Percentiles rank a stretch among this genome's conserved stretches.
These are phyloP conservation scores for Glaucopsyche alexis DNA, from an alignment of 2,888 invertebrate genomes.

Conservation along the genomic window DNA sequence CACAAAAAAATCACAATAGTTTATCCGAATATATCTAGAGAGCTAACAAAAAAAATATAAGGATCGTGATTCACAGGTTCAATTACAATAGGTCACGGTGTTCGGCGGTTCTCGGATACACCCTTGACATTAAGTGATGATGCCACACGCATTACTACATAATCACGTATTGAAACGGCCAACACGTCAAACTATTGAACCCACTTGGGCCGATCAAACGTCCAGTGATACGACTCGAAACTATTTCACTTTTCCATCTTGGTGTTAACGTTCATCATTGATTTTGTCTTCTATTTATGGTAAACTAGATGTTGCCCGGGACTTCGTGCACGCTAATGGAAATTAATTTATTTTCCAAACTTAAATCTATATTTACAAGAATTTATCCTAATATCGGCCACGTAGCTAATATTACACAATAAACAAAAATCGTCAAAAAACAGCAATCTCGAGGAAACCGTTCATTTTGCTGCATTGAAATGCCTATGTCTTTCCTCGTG, in stretches of 20 bases:
- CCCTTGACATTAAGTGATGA: constrained; percentile 45
- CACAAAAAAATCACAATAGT: background rate
- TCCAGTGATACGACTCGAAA: background rate
- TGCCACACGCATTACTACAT: constrained; percentile 33
- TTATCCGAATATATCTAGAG: background rate
- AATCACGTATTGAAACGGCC: constrained; percentile 19
- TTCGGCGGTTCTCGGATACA: constrained; percentile 33
- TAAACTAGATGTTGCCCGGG: no score
- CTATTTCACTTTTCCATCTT: background rate
- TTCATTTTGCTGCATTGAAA: no score
- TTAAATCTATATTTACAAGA: no score
- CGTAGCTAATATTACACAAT: no score
- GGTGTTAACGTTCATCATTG: background rate
- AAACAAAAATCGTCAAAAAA: no score
- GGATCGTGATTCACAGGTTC: constrained; percentile 30
- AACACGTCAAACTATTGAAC: background rate
- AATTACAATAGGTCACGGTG: constrained; percentile 42
- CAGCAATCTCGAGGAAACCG: no score
- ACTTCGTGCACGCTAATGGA: no score
- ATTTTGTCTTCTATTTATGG: no score
- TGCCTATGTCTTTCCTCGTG: no score
- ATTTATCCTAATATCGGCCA: no score
- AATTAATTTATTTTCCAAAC: no score
- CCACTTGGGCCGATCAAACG: constrained; percentile 1
- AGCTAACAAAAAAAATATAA: background rate